Conservation (phyloP, 2,113 vertebrate species). For the Loxodonta africana region DNA sequence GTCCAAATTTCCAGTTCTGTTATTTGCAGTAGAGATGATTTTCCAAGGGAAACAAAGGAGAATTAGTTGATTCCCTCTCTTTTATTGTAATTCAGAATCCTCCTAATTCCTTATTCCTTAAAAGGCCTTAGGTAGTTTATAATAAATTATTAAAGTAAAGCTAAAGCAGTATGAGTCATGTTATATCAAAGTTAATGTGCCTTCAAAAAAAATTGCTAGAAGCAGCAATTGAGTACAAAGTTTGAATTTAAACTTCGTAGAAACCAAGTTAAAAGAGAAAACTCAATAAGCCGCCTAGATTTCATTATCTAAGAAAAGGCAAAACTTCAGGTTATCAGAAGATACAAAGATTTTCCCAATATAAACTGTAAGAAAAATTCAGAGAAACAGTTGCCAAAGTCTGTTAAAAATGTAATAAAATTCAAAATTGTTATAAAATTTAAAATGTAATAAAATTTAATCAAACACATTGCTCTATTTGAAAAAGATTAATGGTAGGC, state of each 20-base stretch:
- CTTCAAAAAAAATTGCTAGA: not conserved
- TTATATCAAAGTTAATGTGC: not conserved
- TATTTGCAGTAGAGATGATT: slow-evolving; percentile 36
- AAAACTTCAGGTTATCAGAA: not conserved
- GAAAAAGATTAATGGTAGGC: slow-evolving; percentile 12
- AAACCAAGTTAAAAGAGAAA: not conserved
- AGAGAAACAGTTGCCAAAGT: not conserved
- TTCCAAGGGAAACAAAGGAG: not conserved
- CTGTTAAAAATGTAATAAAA: slow-evolving; percentile 15
- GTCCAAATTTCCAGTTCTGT: not conserved
- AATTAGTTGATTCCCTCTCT: not conserved
- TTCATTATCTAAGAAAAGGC: not conserved
- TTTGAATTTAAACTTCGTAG: not conserved
- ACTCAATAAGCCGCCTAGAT: not conserved
- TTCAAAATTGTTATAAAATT: not conserved
- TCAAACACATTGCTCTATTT: slow-evolving; percentile 7
- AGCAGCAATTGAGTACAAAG: not conserved
- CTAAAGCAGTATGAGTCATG: not conserved
- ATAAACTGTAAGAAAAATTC: slow-evolving; percentile 35
- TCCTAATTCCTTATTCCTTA: slow-evolving; percentile 44
- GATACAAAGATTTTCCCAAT: not conserved
- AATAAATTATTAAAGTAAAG: slow-evolving; percentile 47
- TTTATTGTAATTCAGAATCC: slow-evolving; percentile 26
- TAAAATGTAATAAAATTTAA: slow-evolving; percentile 9
- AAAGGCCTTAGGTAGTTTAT: not conserved